Conservation (phyloP, 64 coral and sea anemone genomes). For the Hydrozoanthus tunicans region DNA sequence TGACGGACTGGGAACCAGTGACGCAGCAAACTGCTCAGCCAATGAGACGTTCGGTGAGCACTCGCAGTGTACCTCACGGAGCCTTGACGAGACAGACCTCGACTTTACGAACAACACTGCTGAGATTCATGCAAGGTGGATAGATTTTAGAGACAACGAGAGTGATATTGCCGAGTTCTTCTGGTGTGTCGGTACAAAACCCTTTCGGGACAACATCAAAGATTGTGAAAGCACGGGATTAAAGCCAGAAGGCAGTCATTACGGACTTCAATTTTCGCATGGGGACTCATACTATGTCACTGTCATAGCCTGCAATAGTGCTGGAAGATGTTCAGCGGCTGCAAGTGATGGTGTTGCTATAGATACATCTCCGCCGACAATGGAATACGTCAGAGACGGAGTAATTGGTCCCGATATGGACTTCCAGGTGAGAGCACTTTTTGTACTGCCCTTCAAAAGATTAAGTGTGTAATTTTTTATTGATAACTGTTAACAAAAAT, state of each 20-base stretch:
- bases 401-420: slow-evolving; percentile 97
- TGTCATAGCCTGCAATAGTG: slow-evolving; percentile 90
- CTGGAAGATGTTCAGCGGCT: slow-evolving; percentile 86
- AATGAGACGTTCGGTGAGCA: slow-evolving; percentile 89
- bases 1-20: slow-evolving; percentile 92
- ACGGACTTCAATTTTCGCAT: slow-evolving; percentile 63
- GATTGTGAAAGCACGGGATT: slow-evolving; percentile 76
- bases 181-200: slow-evolving; percentile 88
- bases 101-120: slow-evolving; percentile 90
- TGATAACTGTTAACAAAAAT: too few species aligned
- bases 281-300: slow-evolving; percentile 78
- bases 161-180: slow-evolving; percentile 92
- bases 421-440: slow-evolving; percentile 69
- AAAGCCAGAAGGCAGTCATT: slow-evolving; percentile 77
- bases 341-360: slow-evolving; percentile 83
- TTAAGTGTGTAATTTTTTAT: too few species aligned
- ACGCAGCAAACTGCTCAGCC: slow-evolving; percentile 69
- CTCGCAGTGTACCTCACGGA: slow-evolving; percentile 91
- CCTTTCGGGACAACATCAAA: slow-evolving; percentile 75
- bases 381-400: slow-evolving; percentile 97
- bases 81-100: slow-evolving; percentile 89
- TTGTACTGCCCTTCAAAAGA: too few species aligned
- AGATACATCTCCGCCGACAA: slow-evolving; percentile 81
- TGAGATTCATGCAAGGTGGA: slow-evolving; percentile 86
- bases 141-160: slow-evolving; percentile 92